Evolutionary conservation across 2,113 vertebrate genomes (phyloP).

Genomic region (Thalassarche chlororhynchos): DNA sequence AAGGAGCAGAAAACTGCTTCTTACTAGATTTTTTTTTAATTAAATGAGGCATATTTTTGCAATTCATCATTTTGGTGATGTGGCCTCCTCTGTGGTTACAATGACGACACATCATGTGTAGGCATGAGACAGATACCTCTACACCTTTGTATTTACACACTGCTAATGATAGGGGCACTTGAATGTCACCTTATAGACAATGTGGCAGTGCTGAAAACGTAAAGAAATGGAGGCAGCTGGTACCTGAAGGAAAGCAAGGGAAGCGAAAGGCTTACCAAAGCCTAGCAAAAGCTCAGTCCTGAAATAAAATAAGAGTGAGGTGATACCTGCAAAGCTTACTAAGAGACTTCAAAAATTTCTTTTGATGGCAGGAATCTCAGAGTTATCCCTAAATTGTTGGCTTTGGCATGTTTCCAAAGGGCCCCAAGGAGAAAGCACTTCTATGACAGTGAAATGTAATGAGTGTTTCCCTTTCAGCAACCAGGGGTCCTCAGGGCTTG

Average conservation of each 20-base stretch:
- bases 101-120: rapidly evolving
- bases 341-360: not conserved
- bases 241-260: not conserved
- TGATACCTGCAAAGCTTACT: not conserved
- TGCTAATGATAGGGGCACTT: rapidly evolving
- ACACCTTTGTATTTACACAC: not conserved
- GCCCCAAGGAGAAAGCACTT: not conserved
- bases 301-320: not conserved
- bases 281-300: not conserved
- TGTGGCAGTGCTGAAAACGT: not conserved
- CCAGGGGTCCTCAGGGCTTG: rapidly evolving
- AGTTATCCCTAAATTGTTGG: not conserved
- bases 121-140: not conserved
- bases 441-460: not conserved
- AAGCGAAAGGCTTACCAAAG: not conserved
- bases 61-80: not conserved
- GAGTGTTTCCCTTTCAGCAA: not conserved
- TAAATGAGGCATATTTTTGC: not conserved
- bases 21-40: not conserved
- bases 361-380: not conserved
- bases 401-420: not conserved
- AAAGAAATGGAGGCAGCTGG: not conserved
- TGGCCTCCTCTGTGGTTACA: not conserved
- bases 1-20: not conserved
- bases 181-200: rapidly evolving